These are phyloP conservation scores for Conger conger DNA, from an alignment of 2,113 vertebrate species.

Conservation along the genomic window DNA sequence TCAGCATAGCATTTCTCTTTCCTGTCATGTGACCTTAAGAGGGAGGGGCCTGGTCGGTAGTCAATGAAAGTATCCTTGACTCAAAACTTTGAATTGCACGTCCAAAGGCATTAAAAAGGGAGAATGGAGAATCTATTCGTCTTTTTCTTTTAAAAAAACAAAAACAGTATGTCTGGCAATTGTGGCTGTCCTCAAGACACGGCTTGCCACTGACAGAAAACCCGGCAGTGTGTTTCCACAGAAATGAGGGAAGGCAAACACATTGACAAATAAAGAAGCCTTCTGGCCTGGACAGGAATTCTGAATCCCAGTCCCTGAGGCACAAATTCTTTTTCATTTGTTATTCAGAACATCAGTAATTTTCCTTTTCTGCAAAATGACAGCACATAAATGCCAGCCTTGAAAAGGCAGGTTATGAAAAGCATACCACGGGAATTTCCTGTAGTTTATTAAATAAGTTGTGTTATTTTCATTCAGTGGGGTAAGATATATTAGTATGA, in stretches of 20 bases:
- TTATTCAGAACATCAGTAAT: not conserved
- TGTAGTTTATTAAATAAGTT: not conserved
- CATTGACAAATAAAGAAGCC: conserved; percentile 58
- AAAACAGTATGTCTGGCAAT: conserved; percentile 3
- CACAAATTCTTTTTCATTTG: conserved; percentile 32
- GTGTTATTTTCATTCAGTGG: not conserved
- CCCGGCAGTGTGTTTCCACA: conserved; percentile 56
- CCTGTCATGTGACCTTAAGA: conserved; percentile 6
- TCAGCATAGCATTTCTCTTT: not conserved
- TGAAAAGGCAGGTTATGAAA: not conserved
- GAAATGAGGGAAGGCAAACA: conserved; percentile 26
- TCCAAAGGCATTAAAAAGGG: not conserved
- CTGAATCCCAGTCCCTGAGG: conserved; percentile 40
- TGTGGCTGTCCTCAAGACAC: conserved; percentile 56
- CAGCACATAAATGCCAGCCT: not conserved
- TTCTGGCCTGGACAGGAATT: conserved; percentile 33
- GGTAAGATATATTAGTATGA: not conserved
- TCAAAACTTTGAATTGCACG: not conserved
- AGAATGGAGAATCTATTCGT: not conserved
- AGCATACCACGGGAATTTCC: not conserved
- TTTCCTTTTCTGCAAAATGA: not conserved
- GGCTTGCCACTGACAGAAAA: conserved; percentile 66
- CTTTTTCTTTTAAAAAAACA: conserved; percentile 14
- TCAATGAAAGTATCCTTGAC: not conserved
- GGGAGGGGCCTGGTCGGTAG: not conserved